Evolutionary conservation across 2,888 invertebrate genomes (phyloP), one percentile per base, ranked within the genome.

Genomic region (Agrotis ipsilon): DNA sequence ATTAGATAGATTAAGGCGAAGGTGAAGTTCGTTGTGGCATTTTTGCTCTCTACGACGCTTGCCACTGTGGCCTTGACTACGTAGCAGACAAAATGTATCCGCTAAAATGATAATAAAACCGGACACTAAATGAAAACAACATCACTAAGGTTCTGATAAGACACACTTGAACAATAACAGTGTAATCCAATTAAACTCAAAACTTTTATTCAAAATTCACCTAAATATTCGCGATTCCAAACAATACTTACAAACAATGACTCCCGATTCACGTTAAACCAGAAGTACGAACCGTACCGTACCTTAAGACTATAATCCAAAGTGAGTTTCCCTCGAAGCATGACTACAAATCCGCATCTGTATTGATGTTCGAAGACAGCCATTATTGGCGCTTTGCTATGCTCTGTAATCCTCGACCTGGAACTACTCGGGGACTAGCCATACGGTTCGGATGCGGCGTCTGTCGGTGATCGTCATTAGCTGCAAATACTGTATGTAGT

Each of bases 341-440:
- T 65, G 60, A 72, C 68, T 73, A 69, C 71, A 78, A 83, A 81
- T 78, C 73, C 73, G 61, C 65, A 78, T 75, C 73, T 72, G 81
- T 75, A 83, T 75, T 82, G 82, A 82, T 75, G 84, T 68, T 67
- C 75, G 75, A 84, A 81, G 84, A 83, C 81, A 81, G 66, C 82
- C 84, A 85, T 84, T 82, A 85, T 75, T 77, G 74, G 73, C 68
- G 80, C 73, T 80, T 80, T 76, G 74, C 77, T 75, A 80, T 77
- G 73, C 75, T 72, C 71, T 69, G 74, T 85, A 85, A 84, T 84
- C 83, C 66, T 78, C 75, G 80, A 85, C 81, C 80, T 78, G 63
- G 82, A 72, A 65, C 67, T 81, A 72, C 73, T 76, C 72, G 70
- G 67, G 19, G 48, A 55, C 68, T 64, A 60, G 63, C 68, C 63